Conservation (phyloP, 2,888 invertebrate species). For the Thera obeliscata region DNA sequence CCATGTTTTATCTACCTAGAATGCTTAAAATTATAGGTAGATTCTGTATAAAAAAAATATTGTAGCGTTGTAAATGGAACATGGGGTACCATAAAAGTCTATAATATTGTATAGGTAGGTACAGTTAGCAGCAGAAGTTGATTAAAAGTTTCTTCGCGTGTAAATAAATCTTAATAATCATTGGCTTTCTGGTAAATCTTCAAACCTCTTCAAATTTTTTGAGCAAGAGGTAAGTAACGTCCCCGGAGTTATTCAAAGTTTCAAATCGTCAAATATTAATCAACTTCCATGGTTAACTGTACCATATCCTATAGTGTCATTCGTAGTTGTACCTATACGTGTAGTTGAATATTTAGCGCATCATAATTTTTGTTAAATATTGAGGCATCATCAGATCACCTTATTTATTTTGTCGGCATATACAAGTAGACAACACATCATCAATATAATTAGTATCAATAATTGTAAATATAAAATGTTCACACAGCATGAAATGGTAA, state of each 20-base stretch:
- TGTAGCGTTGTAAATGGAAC: not conserved
- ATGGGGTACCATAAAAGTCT: not conserved
- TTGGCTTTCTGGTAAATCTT: no score
- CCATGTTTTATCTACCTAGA: not conserved
- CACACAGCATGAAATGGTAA: conserved; percentile 13
- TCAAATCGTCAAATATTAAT: no score
- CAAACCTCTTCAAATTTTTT: no score
- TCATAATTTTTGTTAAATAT: conserved; percentile 1
- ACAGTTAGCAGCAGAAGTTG: no score
- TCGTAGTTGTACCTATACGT: not conserved
- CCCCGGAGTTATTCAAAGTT: no score
- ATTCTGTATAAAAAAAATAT: not conserved
- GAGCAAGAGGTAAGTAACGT: no score
- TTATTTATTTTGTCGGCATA: conserved; percentile 38
- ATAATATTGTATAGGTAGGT: no score
- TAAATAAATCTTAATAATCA: no score
- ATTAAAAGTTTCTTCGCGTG: no score
- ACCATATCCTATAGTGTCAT: not conserved
- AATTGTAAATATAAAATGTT: conserved; percentile 33
- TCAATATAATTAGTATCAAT: conserved; percentile 22
- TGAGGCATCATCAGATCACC: conserved; percentile 19
- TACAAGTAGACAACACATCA: conserved; percentile 23
- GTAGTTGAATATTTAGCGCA: not conserved
- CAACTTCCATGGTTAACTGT: no score
- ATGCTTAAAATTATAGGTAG: not conserved